phyloP scores from a whole-genome alignment of 2,888 invertebrate genomes.

The Hemithea aestivaria region DNA sequence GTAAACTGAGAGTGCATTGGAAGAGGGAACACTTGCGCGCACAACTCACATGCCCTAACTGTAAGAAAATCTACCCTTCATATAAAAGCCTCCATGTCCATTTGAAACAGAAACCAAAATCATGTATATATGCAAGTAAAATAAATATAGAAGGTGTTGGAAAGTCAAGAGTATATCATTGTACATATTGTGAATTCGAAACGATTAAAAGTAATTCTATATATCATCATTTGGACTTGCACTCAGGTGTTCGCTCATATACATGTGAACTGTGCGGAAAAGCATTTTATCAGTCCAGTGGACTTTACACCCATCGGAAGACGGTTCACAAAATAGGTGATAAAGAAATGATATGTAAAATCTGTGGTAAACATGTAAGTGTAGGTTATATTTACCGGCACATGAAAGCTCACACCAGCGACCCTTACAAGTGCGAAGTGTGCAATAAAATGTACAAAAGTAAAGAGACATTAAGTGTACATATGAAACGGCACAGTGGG shows the following conservation, averaged over 20 bases:
- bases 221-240: conserved; percentile 43
- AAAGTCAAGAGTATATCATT: conserved; percentile 20
- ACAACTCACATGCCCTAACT: conserved; percentile 34
- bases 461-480: conserved; percentile 32
- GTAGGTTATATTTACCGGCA: conserved; percentile 48
- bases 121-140: conserved; percentile 15
- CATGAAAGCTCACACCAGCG: conserved; percentile 37
- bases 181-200: conserved; percentile 44
- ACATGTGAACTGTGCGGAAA: conserved; percentile 49
- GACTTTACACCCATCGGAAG: conserved; percentile 52
- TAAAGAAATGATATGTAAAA: conserved; percentile 50
- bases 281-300: conserved; percentile 48
- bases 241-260: conserved; percentile 53
- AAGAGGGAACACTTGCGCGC: conserved; percentile 37
- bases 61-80: conserved; percentile 34
- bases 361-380: conserved; percentile 55
- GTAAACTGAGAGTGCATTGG: conserved; percentile 50
- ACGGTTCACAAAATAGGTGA: conserved; percentile 40
- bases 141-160: conserved; percentile 24
- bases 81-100: conserved; percentile 29
- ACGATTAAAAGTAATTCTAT: conserved; percentile 44
- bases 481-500: conserved; percentile 54
- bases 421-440: conserved; percentile 37
- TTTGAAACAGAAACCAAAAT: conserved; percentile 14
- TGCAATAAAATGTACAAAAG: conserved; percentile 45